These are phyloP conservation scores for Spheniscus mendiculus DNA, from an alignment of 2,113 vertebrate genomes.

Conservation along the genomic window DNA sequence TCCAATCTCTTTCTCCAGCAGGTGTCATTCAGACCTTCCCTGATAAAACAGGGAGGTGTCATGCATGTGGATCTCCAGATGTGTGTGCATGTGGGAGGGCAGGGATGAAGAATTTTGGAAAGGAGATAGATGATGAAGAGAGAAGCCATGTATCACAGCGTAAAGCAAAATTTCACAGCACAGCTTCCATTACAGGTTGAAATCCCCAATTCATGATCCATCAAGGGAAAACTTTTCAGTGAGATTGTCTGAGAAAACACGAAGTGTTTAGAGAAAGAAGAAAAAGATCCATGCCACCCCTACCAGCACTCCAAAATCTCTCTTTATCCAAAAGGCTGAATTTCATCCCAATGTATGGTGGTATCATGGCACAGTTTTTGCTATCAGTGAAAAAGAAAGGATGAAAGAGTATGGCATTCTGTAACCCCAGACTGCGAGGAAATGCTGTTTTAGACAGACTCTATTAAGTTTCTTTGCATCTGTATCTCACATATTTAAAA, in stretches of 20 bases:
- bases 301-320: background rate
- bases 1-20: background rate
- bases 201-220: background rate
- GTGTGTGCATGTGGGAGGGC: background rate
- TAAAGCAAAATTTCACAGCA: background rate
- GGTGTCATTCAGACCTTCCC: background rate
- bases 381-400: background rate
- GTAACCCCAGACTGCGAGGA: background rate
- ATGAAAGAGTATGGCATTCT: background rate
- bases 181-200: background rate
- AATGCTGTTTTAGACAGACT: background rate
- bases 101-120: background rate
- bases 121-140: background rate
- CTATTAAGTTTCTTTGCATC: background rate
- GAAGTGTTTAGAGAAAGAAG: background rate
- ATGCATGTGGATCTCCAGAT: background rate
- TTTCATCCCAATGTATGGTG: background rate
- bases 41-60: background rate
- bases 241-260: background rate
- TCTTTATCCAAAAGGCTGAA: background rate
- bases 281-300: background rate
- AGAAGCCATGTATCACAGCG: background rate
- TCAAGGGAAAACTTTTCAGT: background rate
- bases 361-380: background rate
- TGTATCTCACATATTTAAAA: background rate